These are phyloP conservation scores for Zele albiditarsus DNA, from an alignment of 2,888 invertebrate genomes.

Conservation along the genomic window DNA sequence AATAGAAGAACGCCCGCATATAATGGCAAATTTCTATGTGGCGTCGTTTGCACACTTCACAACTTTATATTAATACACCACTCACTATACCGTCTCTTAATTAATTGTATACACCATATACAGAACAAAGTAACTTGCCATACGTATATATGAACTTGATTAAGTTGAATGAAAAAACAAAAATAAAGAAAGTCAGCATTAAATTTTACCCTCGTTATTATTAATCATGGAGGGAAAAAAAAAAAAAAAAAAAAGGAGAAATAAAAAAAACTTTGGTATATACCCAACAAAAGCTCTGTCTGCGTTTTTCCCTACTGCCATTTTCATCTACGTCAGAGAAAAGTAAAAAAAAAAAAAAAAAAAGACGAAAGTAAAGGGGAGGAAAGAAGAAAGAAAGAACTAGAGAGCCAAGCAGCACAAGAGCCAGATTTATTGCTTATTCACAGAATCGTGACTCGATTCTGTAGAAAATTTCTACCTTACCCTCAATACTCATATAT, in stretches of 20 bases:
- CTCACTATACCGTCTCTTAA: not conserved
- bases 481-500: not conserved
- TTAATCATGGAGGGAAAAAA: constrained; percentile 8
- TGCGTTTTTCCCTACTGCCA: constrained; percentile 9
- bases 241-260: not conserved
- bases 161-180: not conserved
- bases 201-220: constrained; percentile 16
- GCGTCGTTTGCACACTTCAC: constrained; percentile 21
- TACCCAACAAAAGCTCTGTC: constrained; percentile 18
- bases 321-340: constrained; percentile 11
- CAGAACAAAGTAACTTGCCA: too few relatives aligned
- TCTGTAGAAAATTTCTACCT: constrained; percentile 2
- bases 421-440: constrained; percentile 24
- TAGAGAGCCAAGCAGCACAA: not conserved
- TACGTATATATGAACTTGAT: not conserved
- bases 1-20: constrained; percentile 46
- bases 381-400: not conserved
- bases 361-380: not conserved
- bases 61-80: not conserved
- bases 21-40: constrained; percentile 42
- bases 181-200: constrained; percentile 1
- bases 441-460: constrained; percentile 20
- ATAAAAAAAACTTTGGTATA: not conserved
- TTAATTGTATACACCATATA: not conserved
- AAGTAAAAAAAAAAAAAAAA: not conserved